Base-by-base conservation (phyloP, 2,797 vertebrate species). In the Tiaroga cobitis region DNA sequence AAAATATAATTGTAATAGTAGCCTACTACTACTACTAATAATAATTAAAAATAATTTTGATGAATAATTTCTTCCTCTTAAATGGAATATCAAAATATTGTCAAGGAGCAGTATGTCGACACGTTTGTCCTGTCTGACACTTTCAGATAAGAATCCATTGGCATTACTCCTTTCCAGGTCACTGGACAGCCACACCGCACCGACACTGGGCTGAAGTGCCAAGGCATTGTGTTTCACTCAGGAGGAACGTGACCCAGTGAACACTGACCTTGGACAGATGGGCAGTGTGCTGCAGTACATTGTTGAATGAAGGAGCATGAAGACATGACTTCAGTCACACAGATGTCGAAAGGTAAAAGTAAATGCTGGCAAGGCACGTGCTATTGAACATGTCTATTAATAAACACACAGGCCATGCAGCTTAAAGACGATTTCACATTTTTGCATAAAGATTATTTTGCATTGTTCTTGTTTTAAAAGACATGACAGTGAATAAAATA, bases 121-220 rank as follows among this genome's bases (percentile, higher is more conserved):
- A 79, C 15, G 3, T 24, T 67, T 26, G 41, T 72, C 61, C 37
- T 65, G 51, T 82, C 59, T 79, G 78, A 54, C 56, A 59, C 39
- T 46, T 82, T 67, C 21, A 83, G 84, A 82, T 87, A 74, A 87
- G 26, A 61, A 69, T n/a, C 37, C 72, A 72, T 19, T 76, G 68
- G 84, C 78, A 79, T 85, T 83, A 59, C 76, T 87, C 11, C 54
- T 56, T 80, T 84, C 74, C 83, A 68, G 77, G 77, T 85, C 84
- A 79, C 73, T 61, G 77, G 51, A 39, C 70, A 81, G 67, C 69
- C 68, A 72, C 67, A 78, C 69, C 24, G 26, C 61, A 46, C 54
- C 9, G 43, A 37, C 3, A 18, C 46, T 67, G 19, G 80, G 81
- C 13, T 76, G 39, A 82, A 77, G 65, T 63, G 73, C 54, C 34